phyloP scores from a whole-genome alignment of 2,888 invertebrate genomes.

The Diaprepes abbreviatus region DNA sequence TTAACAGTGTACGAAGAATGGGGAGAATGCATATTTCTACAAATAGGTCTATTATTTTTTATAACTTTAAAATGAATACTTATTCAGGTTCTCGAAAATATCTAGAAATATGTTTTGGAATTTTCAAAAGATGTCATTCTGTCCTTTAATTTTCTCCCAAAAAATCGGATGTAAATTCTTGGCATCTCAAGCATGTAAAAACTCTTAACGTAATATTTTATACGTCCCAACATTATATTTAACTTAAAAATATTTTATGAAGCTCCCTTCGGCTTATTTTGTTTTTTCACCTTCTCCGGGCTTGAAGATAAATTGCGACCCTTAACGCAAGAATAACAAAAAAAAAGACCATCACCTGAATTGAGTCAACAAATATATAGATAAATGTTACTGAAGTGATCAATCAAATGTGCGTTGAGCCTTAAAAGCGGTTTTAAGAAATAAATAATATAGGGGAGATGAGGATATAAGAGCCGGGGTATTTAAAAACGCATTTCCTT shows the following conservation, averaged over 20 bases:
- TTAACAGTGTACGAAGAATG: no score
- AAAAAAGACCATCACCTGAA: neutral
- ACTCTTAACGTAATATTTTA: neutral
- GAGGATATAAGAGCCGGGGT: no score
- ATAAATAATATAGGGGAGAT: neutral
- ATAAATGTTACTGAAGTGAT: conserved; percentile 15
- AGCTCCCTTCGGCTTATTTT: neutral
- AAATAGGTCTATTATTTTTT: no score
- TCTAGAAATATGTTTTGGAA: no score
- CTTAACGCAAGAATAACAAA: conserved; percentile 4
- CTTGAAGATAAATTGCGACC: neutral
- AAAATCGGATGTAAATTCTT: no score
- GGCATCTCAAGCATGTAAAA: no score
- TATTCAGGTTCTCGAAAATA: no score
- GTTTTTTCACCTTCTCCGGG: neutral
- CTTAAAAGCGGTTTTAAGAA: neutral
- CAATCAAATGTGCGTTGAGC: conserved; percentile 10
- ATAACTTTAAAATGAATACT: no score
- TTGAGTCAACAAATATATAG: conserved; percentile 7
- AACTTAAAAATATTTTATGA: neutral
- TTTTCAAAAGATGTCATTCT: no score
- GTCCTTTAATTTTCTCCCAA: no score
- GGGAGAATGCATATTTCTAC: no score
- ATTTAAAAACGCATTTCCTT: no score
- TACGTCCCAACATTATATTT: neutral